These are phyloP conservation scores for Penaeus japonicus DNA, from an alignment of 1,140 invertebrate genomes.

Conservation along the genomic window DNA sequence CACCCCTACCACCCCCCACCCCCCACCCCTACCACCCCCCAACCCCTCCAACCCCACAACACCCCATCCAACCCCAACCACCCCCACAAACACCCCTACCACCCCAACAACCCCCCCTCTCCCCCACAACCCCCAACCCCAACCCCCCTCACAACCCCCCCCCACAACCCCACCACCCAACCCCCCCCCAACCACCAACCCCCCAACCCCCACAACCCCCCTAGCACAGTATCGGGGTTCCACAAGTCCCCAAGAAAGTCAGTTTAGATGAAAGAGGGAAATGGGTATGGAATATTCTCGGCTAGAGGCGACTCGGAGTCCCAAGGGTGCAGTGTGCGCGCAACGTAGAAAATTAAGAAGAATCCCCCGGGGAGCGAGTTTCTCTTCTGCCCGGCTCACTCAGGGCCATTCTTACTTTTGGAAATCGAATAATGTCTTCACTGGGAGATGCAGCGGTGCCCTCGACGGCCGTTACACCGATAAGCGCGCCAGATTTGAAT, in stretches of 20 bases:
- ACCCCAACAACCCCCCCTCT: no score
- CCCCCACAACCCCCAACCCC: no score
- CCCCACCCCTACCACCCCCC: no score
- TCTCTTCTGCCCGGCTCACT: conserved; percentile 43
- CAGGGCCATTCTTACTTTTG: conserved; percentile 51
- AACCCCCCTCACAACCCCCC: no score
- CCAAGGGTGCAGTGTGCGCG: conserved; percentile 56
- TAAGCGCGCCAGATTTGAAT: conserved; percentile 54
- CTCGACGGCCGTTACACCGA: conserved; percentile 44
- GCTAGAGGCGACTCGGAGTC: conserved; percentile 45
- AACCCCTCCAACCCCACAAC: no score
- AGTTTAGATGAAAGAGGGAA: conserved; percentile 54
- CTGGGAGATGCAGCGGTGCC: conserved; percentile 29
- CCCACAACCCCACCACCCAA: no score
- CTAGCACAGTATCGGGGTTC: not conserved
- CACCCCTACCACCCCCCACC: no score
- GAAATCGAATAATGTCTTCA: conserved; percentile 53
- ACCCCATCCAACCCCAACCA: no score
- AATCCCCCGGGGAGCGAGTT: conserved; percentile 45
- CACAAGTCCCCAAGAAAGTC: conserved; percentile 6
- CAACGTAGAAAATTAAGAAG: conserved; percentile 59
- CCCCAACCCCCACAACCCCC: not conserved
- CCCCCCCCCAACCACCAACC: no score
- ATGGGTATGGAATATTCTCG: conserved; percentile 54
- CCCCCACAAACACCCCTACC: no score